Base-by-base conservation (phyloP, 92 coral and sea anemone genomes). In the Paragorgia papillata region DNA sequence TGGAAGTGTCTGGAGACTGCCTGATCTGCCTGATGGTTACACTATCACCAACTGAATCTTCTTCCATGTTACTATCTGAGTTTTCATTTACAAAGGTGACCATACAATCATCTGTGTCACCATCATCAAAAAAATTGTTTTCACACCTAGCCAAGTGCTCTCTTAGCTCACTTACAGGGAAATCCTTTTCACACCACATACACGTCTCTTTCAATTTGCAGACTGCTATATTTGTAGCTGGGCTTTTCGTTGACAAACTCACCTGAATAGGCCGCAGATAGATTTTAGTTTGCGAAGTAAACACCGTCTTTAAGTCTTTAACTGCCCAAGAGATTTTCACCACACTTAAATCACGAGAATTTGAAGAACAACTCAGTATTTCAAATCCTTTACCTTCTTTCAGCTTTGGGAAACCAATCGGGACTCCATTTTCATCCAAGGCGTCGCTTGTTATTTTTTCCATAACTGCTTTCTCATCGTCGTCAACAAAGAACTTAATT, bases 381-480 rank as follows among this genome's bases (percentile, higher is more conserved):
- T 66, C 83, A 79, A 79, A 79, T 13, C 83, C 78, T 31, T 73
- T 73, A 48, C 49, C 55, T 32, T 54, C 60, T 30, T 79, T 79
- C 48, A 79, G 32, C 24, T 34, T 32, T 19, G 83, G 66, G 64
- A 64, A 79, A 15, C 78, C 83, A 28, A 15, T 40, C 24, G 78
- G 46, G 32, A 60, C 76, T 24, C 79, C 83, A 79, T 79, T 49
- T 19, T 79, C 84, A 68, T 79, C 64, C 30, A 0, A 40, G 54
- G 27, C 67, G 35, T 69, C 80, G 54, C 49, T 64, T 7, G 68
- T 76, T 75, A 82, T 64, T 54, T 76, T 82, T 58, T 75, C 34
- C 28, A 62, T 9, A 34, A 82, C 86, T 29, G 64, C 62, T 51
- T 82, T 78, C 69, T 76, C 86, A 53, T 82, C 74, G 76, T 82